Evolutionary conservation across 2,113 vertebrate genomes (phyloP).

Genomic region (Beaufortia kweichowensis): DNA sequence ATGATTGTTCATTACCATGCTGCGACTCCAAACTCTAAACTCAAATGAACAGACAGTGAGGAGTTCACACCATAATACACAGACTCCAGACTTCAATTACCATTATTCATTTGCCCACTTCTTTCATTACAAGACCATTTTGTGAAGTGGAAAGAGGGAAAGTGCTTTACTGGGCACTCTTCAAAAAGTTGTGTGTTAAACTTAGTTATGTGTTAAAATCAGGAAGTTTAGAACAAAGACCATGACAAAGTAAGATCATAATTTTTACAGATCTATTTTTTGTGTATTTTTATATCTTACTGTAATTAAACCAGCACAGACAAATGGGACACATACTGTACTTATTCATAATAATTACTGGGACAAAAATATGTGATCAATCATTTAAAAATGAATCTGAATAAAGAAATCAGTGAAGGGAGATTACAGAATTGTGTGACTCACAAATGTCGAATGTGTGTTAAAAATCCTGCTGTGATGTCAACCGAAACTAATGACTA

Average conservation of each 20-base stretch:
- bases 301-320: neutral
- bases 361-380: neutral
- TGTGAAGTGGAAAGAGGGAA: neutral
- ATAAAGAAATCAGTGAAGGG: neutral
- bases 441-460: constrained; percentile 15
- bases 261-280: no score
- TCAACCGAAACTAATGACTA: constrained; percentile 7
- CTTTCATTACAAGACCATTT: constrained; percentile 22
- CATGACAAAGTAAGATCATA: no score
- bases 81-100: constrained; percentile 29
- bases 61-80: constrained; percentile 34
- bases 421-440: neutral
- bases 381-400: neutral
- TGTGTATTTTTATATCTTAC: no score
- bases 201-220: neutral
- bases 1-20: constrained; percentile 62
- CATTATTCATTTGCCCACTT: constrained; percentile 26
- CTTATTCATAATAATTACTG: no score
- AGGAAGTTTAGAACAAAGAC: neutral
- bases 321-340: no score
- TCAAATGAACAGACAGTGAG: constrained; percentile 30
- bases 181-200: constrained; percentile 13
- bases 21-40: constrained; percentile 49
- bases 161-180: neutral
- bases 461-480: constrained; percentile 3